Conservation (phyloP, 2,888 invertebrate species). For the Hyles lineata region DNA sequence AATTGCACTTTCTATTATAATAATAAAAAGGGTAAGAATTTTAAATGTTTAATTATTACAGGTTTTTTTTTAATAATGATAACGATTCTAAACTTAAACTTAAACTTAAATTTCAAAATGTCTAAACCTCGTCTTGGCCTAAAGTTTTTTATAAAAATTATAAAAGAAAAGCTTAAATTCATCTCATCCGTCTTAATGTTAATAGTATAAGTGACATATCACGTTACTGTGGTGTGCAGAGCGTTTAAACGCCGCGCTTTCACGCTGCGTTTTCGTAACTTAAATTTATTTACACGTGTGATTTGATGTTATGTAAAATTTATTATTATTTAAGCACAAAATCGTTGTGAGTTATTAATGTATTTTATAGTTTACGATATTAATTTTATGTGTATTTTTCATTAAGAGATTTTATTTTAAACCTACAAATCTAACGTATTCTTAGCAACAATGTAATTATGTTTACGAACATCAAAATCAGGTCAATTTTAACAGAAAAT, state of each 20-base stretch:
- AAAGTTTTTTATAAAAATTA: conserved; percentile 41
- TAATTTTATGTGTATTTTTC: neutral
- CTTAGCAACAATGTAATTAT: conserved; percentile 6
- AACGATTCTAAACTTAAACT: conserved; percentile 24
- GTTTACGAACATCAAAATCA: neutral
- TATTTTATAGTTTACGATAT: conserved; percentile 14
- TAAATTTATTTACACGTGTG: conserved; percentile 19
- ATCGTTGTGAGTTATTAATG: conserved; percentile 8
- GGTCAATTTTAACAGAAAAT: neutral
- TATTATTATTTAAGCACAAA: conserved; percentile 24
- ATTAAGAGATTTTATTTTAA: conserved; percentile 18
- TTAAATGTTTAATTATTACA: too few species aligned
- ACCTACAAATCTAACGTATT: neutral
- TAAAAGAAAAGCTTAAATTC: conserved; percentile 48
- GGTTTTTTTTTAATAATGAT: neutral
- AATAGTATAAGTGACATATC: conserved; percentile 28
- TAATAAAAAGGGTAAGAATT: neutral
- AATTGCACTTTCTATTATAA: neutral
- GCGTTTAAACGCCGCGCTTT: conserved; percentile 19
- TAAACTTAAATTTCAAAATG: conserved; percentile 31
- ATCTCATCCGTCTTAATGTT: conserved; percentile 67
- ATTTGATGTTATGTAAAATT: conserved; percentile 11
- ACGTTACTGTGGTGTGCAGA: neutral
- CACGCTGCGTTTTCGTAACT: conserved; percentile 11
- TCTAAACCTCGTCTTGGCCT: conserved; percentile 46